Evolutionary conservation across 2,113 vertebrate species (phyloP).

Genomic region (Euleptes europaea): DNA sequence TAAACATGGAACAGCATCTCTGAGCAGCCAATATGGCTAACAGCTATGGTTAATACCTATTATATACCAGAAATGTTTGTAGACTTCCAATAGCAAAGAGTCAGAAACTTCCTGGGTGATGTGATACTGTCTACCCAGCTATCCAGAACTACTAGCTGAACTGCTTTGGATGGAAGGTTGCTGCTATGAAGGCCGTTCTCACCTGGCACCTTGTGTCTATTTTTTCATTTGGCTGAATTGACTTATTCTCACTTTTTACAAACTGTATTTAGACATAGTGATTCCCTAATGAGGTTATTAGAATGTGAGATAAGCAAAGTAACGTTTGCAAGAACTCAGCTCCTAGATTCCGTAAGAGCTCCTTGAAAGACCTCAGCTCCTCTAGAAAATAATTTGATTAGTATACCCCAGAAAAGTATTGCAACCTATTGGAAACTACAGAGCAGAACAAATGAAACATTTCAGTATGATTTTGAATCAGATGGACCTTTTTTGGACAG

Average conservation of each 20-base stretch:
- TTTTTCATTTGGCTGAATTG: neutral
- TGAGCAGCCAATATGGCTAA: too few relatives aligned
- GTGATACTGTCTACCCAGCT: neutral
- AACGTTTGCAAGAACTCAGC: neutral
- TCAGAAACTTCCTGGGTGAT: neutral
- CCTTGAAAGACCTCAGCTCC: neutral
- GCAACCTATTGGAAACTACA: neutral
- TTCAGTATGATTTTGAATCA: neutral
- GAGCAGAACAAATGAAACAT: neutral
- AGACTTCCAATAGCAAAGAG: neutral
- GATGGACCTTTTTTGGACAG: neutral
- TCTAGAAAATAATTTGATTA: neutral
- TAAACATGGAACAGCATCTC: too few relatives aligned
- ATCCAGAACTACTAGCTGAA: too few relatives aligned
- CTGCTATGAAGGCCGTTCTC: neutral
- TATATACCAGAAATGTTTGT: too few relatives aligned
- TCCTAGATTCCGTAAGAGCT: neutral
- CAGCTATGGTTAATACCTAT: too few relatives aligned
- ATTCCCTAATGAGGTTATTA: neutral
- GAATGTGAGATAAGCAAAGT: neutral
- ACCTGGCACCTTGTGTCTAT: neutral
- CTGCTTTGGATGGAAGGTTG: neutral
- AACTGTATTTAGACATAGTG: neutral
- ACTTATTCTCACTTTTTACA: neutral
- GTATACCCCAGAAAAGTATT: neutral